A percentile compares a stretch with the other conserved stretches of the same genome.
phyloP scores from a whole-genome alignment of 1,140 invertebrate genomes.

The Lepidostoma basale region DNA sequence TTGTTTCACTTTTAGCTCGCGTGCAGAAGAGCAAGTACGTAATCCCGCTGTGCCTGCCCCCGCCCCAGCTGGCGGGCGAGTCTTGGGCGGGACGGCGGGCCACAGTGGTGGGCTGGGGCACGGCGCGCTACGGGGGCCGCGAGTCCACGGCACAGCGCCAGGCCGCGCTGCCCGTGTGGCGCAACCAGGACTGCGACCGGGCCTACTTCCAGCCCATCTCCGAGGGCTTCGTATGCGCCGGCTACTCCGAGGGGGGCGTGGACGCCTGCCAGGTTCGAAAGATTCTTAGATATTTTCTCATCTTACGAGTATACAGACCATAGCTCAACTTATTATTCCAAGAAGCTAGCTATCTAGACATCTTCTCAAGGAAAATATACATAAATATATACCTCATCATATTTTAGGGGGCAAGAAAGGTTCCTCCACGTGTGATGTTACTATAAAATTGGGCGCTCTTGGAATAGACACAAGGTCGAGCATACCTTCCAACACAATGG shows the following conservation, averaged over 20 bases:
- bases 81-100: constrained; percentile 57
- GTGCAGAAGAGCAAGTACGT: constrained; percentile 83
- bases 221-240: constrained; percentile 88
- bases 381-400: too few relatives aligned
- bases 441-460: too few relatives aligned
- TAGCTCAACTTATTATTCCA: too few relatives aligned
- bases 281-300: neutral
- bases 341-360: too few relatives aligned
- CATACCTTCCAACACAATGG: too few relatives aligned
- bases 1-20: constrained; percentile 59
- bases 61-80: constrained; percentile 37
- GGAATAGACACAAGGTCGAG: too few relatives aligned
- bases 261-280: constrained; percentile 84
- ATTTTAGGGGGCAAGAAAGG: too few relatives aligned
- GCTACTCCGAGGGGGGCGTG: constrained; percentile 86
- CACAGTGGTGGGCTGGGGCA: constrained; percentile 93
- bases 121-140: constrained; percentile 82
- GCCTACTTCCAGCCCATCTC: constrained; percentile 93
- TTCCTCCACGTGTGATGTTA: too few relatives aligned
- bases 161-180: constrained; percentile 86
- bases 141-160: constrained; percentile 84
- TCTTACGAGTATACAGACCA: too few relatives aligned
- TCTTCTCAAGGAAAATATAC: too few relatives aligned
- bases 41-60: constrained; percentile 86
- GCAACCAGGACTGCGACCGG: constrained; percentile 86